Evolutionary conservation across 1,140 invertebrate species (phyloP), one percentile per base, ranked within the genome.

Genomic region (Zaprionus taronus): DNA sequence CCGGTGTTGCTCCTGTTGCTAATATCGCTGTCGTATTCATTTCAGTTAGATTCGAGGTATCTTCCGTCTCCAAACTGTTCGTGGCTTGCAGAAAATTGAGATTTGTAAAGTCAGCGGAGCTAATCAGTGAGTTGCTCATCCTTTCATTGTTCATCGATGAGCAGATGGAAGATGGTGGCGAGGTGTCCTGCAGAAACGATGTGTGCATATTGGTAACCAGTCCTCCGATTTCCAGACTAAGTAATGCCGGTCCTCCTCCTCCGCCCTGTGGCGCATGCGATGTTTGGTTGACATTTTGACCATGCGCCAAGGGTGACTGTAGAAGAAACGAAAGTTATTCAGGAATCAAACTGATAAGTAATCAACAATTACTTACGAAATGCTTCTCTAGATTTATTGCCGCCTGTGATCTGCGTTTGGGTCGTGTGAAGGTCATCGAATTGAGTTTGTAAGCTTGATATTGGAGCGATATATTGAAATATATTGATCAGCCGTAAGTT

Each of bases 41-140:
- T 9, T 82, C 67, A 22, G 56, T 44, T 36, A 49, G 12, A 44
- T 47, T n/a, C 12, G 34, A 20, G 20, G 7, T 26, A 14, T 57
- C 20, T 38, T 28, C 28, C 15, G 74, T 68, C 20, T 91, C 91
- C 31, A 91, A 34, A 17, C 91, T 81, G 9, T 83, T 72, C 1
- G 80, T 91, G 4, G 91, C 91, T 56, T 92, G 91, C 17, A 93
- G 74, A 53, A 92, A 92, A 53, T 90, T 92, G 22, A 92, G 71
- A 73, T 92, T 92, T 9, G 86, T 91, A 26, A 92, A 93, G 63
- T 93, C 92, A 5, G 91, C 90, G 12, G 92, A 92, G n/a, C 82
- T 92, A n/a, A 93, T 92, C 0, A 93, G 67, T 2, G 91, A 92
- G 53, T 81, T 93, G 64, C 91, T 92, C 92, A 93, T 93, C 5